phyloP scores from a whole-genome alignment of 2,888 invertebrate species.

The Macropis europaea region DNA sequence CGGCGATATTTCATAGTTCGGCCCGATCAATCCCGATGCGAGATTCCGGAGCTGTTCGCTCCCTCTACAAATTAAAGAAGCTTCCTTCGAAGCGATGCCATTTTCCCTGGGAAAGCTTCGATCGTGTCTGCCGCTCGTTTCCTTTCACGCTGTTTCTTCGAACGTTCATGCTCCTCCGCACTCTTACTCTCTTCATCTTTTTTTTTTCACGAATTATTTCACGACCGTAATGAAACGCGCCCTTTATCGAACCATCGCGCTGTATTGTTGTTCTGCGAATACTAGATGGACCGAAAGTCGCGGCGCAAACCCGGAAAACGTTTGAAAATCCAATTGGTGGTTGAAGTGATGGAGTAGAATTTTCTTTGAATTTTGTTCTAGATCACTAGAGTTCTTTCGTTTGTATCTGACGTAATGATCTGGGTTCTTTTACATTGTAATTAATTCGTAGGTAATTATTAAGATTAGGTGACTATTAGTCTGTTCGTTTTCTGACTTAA shows the following conservation, averaged over 20 bases:
- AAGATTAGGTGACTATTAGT: too few relatives aligned
- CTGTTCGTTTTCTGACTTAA: too few relatives aligned
- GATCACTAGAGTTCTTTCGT: too few relatives aligned
- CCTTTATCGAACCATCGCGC: not conserved
- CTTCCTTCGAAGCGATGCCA: slow-evolving; percentile 25
- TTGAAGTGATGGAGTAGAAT: too few relatives aligned
- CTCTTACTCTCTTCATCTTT: not conserved
- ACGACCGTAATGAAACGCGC: not conserved
- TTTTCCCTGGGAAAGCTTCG: slow-evolving; percentile 31
- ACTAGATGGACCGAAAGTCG: too few relatives aligned
- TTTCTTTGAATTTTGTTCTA: too few relatives aligned
- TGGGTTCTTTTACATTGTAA: too few relatives aligned
- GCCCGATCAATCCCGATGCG: slow-evolving; percentile 56
- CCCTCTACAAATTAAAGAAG: slow-evolving; percentile 58
- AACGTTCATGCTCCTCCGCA: not conserved
- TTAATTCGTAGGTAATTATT: too few relatives aligned
- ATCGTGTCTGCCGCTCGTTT: slow-evolving; percentile 22
- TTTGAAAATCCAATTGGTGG: too few relatives aligned
- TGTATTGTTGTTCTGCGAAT: too few relatives aligned
- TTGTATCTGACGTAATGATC: too few relatives aligned
- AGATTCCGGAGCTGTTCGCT: slow-evolving; percentile 49
- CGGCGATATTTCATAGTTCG: slow-evolving; percentile 61
- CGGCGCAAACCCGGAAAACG: too few relatives aligned
- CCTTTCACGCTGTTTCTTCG: not conserved
- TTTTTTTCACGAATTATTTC: not conserved